Conservation (phyloP, 2,113 vertebrate species). For the Suricata suricatta region DNA sequence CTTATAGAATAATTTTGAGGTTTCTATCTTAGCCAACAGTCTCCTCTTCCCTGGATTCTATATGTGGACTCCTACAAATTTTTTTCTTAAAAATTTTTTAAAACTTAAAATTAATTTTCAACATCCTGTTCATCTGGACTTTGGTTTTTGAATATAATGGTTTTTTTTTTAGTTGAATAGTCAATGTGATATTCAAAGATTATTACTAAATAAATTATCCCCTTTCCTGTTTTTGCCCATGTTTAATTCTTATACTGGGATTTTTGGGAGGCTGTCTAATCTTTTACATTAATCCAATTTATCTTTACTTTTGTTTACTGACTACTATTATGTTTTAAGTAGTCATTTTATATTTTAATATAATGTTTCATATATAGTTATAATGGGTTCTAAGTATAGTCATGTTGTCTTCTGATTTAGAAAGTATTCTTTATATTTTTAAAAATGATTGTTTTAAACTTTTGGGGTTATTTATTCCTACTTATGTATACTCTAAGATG, state of each 20-base stretch:
- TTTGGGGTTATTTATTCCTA: not conserved
- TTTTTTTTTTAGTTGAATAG: not conserved
- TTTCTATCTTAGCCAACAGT: not conserved
- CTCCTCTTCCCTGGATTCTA: not conserved
- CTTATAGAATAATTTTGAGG: not conserved
- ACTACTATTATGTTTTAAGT: not conserved
- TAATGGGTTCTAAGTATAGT: constrained; percentile 27
- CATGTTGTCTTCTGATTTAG: not conserved
- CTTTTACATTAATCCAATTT: not conserved
- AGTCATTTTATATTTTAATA: not conserved
- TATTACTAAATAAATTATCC: not conserved
- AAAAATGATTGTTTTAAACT: not conserved
- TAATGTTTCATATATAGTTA: not conserved
- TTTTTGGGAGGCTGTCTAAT: not conserved
- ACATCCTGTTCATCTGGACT: not conserved
- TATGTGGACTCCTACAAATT: not conserved
- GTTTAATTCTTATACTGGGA: not conserved
- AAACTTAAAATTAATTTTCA: constrained; percentile 40
- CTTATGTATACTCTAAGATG: not conserved
- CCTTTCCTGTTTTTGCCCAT: not conserved
- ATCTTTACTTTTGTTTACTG: not conserved
- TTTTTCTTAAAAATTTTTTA: not conserved
- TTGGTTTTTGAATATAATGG: constrained; percentile 16
- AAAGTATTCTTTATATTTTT: constrained; percentile 4
- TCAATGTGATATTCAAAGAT: not conserved